Percentiles rank a stretch among this genome's conserved stretches.
These are phyloP conservation scores for Drosophila ohnishii DNA, from an alignment of 1,140 invertebrate genomes.

Conservation along the genomic window DNA sequence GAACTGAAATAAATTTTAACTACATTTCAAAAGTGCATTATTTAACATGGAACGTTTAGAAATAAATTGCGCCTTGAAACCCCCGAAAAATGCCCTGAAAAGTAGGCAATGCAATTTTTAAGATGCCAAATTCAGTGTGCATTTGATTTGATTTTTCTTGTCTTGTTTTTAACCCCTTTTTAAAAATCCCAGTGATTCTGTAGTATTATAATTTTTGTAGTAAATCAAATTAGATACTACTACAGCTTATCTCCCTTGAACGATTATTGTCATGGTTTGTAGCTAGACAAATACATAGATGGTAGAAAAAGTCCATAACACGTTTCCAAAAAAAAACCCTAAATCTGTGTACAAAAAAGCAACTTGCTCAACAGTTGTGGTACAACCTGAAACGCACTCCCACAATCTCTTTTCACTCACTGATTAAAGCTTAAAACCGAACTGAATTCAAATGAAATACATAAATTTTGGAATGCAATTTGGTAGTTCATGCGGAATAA, in stretches of 20 bases:
- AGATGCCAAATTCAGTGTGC: neutral
- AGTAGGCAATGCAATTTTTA: neutral
- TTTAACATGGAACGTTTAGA: neutral
- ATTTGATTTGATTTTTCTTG: no score
- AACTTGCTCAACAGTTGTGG: neutral
- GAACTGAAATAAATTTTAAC: neutral
- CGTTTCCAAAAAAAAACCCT: no score
- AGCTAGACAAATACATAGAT: no score
- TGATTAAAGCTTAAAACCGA: constrained; percentile 47
- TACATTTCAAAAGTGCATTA: neutral
- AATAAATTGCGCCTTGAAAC: neutral
- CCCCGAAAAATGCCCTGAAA: neutral
- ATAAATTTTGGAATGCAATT: constrained; percentile 75
- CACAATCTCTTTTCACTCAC: neutral
- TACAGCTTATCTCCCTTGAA: no score
- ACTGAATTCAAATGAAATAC: constrained; percentile 62
- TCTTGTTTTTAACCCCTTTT: no score
- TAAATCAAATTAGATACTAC: no score
- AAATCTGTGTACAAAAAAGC: neutral
- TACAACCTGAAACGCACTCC: neutral
- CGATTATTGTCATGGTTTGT: no score
- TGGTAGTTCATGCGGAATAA: constrained; percentile 65
- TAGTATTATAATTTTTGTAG: no score
- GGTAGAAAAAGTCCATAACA: neutral
- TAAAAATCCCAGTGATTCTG: no score